Percentiles rank a stretch among this genome's conserved stretches.
phyloP scores from a whole-genome alignment of 1,140 invertebrate species.

The Cydia fagiglandana region DNA sequence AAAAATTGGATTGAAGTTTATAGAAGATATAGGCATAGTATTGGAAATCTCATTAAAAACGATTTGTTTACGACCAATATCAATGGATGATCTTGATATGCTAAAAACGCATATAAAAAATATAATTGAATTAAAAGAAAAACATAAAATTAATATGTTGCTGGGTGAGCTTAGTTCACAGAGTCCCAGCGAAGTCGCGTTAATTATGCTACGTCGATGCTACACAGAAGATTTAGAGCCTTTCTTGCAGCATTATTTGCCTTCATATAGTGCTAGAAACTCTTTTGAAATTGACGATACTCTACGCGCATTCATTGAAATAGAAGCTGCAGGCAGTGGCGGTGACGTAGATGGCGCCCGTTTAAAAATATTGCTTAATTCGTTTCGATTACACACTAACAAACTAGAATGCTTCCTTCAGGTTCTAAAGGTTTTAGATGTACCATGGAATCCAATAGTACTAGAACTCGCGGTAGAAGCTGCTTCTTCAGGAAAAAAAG shows the following conservation, averaged over 20 bases:
- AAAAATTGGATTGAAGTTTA: constrained; percentile 71
- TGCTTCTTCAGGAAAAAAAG: constrained; percentile 54
- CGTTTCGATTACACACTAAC: constrained; percentile 58
- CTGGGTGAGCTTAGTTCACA: constrained; percentile 66
- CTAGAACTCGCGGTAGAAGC: constrained; percentile 57
- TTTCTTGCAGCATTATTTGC: constrained; percentile 64
- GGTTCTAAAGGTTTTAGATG: constrained; percentile 68
- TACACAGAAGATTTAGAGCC: constrained; percentile 70
- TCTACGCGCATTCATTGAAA: constrained; percentile 63
- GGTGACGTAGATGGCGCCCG: constrained; percentile 63
- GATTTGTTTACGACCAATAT: constrained; percentile 61
- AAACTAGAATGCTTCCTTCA: constrained; percentile 67
- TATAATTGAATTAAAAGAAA: constrained; percentile 70
- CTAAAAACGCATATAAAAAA: constrained; percentile 65
- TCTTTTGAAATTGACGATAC: constrained; percentile 68
- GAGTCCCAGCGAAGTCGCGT: constrained; percentile 61
- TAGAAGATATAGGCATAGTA: constrained; percentile 60
- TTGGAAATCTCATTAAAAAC: constrained; percentile 66
- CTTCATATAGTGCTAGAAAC: constrained; percentile 59
- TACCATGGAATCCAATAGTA: constrained; percentile 68
- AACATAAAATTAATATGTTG: constrained; percentile 72
- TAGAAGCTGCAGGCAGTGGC: constrained; percentile 64
- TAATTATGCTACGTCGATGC: constrained; percentile 70
- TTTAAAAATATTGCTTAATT: constrained; percentile 60
- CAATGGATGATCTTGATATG: constrained; percentile 68